Evolutionary conservation across 2,113 vertebrate species (phyloP), one percentile per base, ranked within the genome.

Genomic region (Stercorarius parasiticus): DNA sequence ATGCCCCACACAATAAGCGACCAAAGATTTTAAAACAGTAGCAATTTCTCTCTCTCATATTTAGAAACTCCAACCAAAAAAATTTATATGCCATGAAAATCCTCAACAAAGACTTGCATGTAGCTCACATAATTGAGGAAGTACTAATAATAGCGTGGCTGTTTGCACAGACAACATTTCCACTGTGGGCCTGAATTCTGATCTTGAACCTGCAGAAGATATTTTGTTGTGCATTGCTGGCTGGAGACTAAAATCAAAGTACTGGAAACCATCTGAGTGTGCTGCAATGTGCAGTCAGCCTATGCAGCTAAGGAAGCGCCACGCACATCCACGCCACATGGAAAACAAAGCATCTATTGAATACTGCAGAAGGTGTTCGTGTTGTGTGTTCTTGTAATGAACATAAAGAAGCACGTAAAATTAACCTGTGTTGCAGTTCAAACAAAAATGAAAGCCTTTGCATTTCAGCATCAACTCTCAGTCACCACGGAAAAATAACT

Each of bases 31-130:
- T 88, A 61, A 52, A 82, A 42, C 53, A 73, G 70, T 29, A 96
- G 86, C 80, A 88, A 67, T 92, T 91, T 86, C 3, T 2, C 40
- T 42, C 42, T 76, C 45, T 62, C 77, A n/a, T 64, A 91, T 92
- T 97, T 96, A 90, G 92, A 90, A 72, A 79, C 82, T 70, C 95
- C 40, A 82, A 95, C 82, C 69, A 94, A 96, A 92, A 90, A 85
- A 86, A 93, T 88, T 70, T 92, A 97, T 96, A 97, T 86, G 95
- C 65, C 96, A 96, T 93, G 95, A 95, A 98, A 98, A 98, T 88
- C 91, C 93, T 94, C 92, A 80, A 95, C 95, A 97, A 97, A 89
- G 88, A 90, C 90, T 91, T 38, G 56, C 50, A 96, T 85, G 59
- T 64, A 94, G 86, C 88, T 95, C 88, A 87, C 81, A 83, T 86